Evolutionary conservation across 2,797 vertebrate genomes (phyloP).

Genomic region (Crenuchus spilurus): DNA sequence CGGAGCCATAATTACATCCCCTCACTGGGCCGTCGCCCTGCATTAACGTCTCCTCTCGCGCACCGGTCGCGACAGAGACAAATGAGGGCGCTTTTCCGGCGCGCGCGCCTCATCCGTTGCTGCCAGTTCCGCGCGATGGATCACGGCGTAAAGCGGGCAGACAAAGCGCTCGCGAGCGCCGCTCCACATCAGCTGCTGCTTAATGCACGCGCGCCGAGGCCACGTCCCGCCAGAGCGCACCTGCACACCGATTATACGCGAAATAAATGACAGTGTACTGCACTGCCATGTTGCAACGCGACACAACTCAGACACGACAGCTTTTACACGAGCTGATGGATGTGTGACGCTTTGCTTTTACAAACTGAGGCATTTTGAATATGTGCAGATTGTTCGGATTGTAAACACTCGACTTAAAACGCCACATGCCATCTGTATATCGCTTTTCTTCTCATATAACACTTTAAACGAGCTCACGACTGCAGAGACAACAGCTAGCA

Average conservation of each 20-base stretch:
- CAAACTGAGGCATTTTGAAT: too few species aligned
- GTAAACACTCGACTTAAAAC: too few species aligned
- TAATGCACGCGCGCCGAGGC: conserved; percentile 76
- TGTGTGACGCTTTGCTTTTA: not conserved
- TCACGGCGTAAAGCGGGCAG: conserved; percentile 80
- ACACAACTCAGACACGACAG: conserved; percentile 25
- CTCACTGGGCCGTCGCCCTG: conserved; percentile 82
- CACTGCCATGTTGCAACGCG: conserved; percentile 5
- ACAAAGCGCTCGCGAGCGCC: conserved; percentile 69
- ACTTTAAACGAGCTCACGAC: too few species aligned
- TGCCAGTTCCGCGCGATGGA: conserved; percentile 85
- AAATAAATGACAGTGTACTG: conserved; percentile 72
- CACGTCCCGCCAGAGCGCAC: conserved; percentile 68
- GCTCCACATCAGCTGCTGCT: conserved; percentile 81
- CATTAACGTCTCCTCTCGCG: conserved; percentile 85
- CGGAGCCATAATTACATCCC: conserved; percentile 85
- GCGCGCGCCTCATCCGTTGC: conserved; percentile 85
- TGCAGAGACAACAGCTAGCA: too few species aligned
- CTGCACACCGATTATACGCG: conserved; percentile 70
- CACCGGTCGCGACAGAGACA: conserved; percentile 86
- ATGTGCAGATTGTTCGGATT: too few species aligned
- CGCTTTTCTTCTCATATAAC: too few species aligned
- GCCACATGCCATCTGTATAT: too few species aligned
- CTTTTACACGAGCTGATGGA: conserved; percentile 4
- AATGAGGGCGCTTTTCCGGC: conserved; percentile 87